These are phyloP conservation scores for Alectura lathami DNA, from an alignment of 2,113 vertebrate species.

Conservation along the genomic window DNA sequence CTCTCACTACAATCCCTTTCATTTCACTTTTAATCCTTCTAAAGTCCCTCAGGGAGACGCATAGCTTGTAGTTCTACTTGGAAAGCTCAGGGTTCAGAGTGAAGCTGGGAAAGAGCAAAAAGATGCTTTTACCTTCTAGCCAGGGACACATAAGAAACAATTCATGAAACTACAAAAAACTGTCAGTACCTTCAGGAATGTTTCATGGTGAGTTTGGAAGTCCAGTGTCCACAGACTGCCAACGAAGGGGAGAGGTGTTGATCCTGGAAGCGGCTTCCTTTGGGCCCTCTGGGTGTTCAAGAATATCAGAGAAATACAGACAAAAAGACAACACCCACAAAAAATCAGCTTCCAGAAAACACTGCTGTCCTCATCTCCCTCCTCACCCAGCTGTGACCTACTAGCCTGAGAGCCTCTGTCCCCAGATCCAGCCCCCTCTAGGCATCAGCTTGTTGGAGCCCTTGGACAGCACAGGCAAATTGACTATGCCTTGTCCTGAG, in stretches of 20 bases:
- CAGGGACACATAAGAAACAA: neutral
- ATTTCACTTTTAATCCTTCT: neutral
- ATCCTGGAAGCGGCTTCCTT: neutral
- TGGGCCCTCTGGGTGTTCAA: neutral
- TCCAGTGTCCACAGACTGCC: neutral
- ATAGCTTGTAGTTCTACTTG: neutral
- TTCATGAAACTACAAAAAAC: neutral
- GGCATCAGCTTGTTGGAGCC: neutral
- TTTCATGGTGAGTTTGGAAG: neutral
- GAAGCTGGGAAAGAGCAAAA: neutral
- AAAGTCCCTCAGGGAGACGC: neutral
- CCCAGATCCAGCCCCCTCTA: neutral
- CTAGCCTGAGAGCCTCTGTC: neutral
- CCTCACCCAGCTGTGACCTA: neutral
- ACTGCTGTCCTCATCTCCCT: neutral
- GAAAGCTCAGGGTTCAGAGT: neutral
- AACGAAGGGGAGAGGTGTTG: neutral
- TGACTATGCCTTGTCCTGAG: neutral
- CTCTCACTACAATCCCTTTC: neutral
- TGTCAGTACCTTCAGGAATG: slow-evolving; percentile 1
- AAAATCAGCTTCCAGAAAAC: neutral
- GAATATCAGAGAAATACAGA: neutral
- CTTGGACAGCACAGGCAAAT: neutral
- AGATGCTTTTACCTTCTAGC: neutral
- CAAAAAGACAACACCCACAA: neutral